Conservation (phyloP, 2,113 vertebrate species). For the Muntiacus reevesi region DNA sequence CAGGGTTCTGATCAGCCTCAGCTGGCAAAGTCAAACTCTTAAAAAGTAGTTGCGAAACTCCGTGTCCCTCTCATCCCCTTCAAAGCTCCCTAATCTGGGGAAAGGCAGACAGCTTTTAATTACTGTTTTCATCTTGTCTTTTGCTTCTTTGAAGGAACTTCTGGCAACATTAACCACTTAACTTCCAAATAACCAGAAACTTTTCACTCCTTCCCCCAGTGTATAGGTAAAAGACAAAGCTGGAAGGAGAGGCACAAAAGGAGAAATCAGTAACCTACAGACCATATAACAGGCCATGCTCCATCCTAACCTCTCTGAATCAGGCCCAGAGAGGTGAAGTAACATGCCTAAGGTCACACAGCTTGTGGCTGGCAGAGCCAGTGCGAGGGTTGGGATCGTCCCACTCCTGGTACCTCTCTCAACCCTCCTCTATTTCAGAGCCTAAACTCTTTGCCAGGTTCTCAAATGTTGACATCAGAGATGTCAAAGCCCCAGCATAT, state of each 20-base stretch:
- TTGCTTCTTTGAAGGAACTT: not conserved
- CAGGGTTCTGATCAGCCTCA: not conserved
- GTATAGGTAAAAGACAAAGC: not conserved
- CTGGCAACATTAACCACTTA: not conserved
- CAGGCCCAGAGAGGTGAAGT: not conserved
- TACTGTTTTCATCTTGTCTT: not conserved
- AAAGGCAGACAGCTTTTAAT: not conserved
- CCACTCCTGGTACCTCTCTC: not conserved
- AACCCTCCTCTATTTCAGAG: not conserved
- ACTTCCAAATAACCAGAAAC: not conserved
- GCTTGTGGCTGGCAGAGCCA: not conserved
- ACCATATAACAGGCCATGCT: accelerated
- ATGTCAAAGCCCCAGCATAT: not conserved
- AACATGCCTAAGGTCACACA: not conserved
- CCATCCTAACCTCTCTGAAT: not conserved
- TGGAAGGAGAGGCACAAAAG: not conserved
- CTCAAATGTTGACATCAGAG: not conserved
- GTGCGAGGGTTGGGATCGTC: not conserved
- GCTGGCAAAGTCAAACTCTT: not conserved
- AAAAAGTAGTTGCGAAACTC: not conserved
- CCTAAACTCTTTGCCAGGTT: not conserved
- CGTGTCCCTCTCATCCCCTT: not conserved
- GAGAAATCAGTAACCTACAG: not conserved
- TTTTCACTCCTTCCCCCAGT: not conserved
- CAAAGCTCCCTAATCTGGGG: not conserved